Conservation (phyloP, 2,797 vertebrate species). For the Ispidina lecontei region DNA sequence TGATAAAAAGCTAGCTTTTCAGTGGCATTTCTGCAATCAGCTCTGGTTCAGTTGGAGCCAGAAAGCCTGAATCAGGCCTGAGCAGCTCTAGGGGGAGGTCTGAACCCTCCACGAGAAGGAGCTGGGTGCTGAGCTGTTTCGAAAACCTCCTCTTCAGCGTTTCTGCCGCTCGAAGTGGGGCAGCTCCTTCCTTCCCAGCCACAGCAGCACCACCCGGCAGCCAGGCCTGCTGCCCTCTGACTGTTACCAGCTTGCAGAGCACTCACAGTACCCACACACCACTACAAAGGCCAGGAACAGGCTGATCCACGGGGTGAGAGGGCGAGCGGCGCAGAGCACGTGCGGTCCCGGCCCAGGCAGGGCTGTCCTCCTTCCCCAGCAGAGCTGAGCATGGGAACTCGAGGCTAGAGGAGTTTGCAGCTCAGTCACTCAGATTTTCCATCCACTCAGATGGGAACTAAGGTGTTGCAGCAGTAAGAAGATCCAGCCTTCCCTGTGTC, state of each 20-base stretch:
- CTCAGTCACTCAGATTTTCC: not conserved
- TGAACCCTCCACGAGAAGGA: not conserved
- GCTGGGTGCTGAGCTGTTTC: not conserved
- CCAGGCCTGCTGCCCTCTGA: accelerated
- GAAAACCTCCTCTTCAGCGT: not conserved
- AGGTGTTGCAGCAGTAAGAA: not conserved
- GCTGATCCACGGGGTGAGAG: no score
- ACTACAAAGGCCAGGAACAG: not conserved
- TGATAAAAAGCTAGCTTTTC: not conserved
- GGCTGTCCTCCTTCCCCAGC: not conserved
- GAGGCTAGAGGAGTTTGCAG: not conserved
- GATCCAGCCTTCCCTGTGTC: not conserved
- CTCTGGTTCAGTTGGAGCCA: not conserved
- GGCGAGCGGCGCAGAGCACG: not conserved
- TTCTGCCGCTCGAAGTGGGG: not conserved
- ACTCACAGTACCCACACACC: not conserved
- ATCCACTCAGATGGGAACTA: not conserved
- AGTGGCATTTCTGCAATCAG: conserved; percentile 20
- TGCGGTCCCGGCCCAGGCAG: not conserved
- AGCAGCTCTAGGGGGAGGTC: not conserved
- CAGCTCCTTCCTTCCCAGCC: not conserved
- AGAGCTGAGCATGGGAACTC: not conserved
- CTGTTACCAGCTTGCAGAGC: not conserved
- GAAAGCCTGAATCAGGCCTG: not conserved
- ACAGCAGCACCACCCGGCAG: not conserved